Conservation (phyloP, 2,888 invertebrate genomes). For the Elysia crispata region DNA sequence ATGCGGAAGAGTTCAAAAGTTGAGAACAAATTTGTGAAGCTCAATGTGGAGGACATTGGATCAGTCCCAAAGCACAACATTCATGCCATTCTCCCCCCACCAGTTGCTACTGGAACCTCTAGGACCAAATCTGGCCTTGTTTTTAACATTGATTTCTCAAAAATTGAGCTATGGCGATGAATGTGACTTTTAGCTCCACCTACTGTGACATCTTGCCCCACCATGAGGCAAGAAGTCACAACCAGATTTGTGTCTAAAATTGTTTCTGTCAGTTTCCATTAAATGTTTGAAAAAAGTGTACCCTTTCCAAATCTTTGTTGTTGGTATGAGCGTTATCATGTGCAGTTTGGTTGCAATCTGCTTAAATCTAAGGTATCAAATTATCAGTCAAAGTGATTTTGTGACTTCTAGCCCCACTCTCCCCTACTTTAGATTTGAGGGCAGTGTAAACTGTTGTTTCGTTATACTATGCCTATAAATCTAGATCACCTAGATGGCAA, state of each 20-base stretch:
- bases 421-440: background rate
- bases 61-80: background rate
- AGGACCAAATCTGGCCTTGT: background rate
- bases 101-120: background rate
- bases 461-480: too few relatives aligned
- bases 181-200: constrained; percentile 4
- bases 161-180: background rate
- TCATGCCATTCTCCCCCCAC: background rate
- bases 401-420: constrained; percentile 17
- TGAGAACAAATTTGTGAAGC: constrained; percentile 23
- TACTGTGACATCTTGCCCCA: constrained; percentile 9
- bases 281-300: background rate
- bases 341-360: background rate
- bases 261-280: background rate
- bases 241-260: background rate
- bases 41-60: constrained; percentile 2
- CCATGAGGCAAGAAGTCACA: constrained; percentile 7
- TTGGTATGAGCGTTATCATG: background rate
- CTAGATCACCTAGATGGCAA: too few relatives aligned
- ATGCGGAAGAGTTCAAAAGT: constrained; percentile 20
- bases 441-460: too few relatives aligned
- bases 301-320: background rate
- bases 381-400: background rate
- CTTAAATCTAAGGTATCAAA: background rate
- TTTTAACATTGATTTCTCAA: background rate